Percentiles rank a stretch among this genome's conserved stretches.
These are phyloP conservation scores for Falco biarmicus DNA, from an alignment of 2,797 vertebrate genomes.

Conservation along the genomic window DNA sequence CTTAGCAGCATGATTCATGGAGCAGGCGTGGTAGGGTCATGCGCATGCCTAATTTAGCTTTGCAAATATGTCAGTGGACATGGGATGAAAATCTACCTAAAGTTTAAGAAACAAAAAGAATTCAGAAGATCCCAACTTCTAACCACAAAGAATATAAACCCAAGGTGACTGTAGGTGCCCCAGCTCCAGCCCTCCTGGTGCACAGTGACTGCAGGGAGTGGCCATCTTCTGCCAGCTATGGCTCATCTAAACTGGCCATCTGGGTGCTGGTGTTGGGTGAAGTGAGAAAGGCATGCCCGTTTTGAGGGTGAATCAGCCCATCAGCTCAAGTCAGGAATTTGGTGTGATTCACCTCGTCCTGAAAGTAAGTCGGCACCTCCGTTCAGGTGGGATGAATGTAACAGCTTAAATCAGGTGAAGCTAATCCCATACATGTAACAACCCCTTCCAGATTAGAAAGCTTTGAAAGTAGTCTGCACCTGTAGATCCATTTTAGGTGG, in stretches of 20 bases:
- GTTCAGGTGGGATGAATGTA: not conserved
- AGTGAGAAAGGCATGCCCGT: not conserved
- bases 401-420: not conserved
- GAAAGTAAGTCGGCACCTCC: not conserved
- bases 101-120: not conserved
- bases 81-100: not conserved
- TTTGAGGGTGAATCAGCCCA: not conserved
- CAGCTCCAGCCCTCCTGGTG: not conserved
- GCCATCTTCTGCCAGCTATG: not conserved
- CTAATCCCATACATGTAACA: fast-evolving
- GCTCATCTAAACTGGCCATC: not conserved
- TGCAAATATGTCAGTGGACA: not conserved
- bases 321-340: not conserved
- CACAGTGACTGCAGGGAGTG: not conserved
- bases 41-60: not conserved
- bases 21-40: not conserved
- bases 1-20: not conserved
- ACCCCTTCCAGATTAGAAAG: not conserved
- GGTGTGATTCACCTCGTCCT: not conserved
- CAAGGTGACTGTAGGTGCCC: not conserved
- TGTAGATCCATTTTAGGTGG: not conserved
- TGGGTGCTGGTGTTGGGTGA: not conserved
- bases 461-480: not conserved
- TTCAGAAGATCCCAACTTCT: not conserved
- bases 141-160: not conserved